Evolutionary conservation across 2,888 invertebrate species (phyloP).

Genomic region (Chesias legatella): DNA sequence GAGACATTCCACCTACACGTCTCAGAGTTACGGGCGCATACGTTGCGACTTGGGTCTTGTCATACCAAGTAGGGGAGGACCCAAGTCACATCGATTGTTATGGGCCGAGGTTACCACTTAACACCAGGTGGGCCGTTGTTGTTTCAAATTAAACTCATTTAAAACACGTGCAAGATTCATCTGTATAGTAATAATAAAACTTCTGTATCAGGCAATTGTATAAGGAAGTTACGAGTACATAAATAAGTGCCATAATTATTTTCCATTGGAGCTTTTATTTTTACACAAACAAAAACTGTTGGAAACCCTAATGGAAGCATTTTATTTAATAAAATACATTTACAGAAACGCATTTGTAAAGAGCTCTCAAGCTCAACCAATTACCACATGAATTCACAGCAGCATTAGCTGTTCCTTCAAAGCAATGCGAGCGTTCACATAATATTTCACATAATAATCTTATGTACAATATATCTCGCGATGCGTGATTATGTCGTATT

Average conservation of each 20-base stretch:
- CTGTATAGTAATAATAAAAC: too few relatives aligned
- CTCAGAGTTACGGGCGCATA: too few relatives aligned
- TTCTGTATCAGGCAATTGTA: neutral
- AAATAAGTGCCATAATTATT: neutral
- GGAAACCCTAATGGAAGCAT: neutral
- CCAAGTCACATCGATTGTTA: too few relatives aligned
- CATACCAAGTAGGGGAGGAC: too few relatives aligned
- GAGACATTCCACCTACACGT: too few relatives aligned
- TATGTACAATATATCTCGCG: constrained; percentile 2
- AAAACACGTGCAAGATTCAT: too few relatives aligned
- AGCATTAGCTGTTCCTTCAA: constrained; percentile 4
- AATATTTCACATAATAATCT: constrained; percentile 2
- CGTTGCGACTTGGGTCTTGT: too few relatives aligned
- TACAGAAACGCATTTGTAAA: neutral
- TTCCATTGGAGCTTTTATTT: too few relatives aligned
- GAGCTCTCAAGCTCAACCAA: constrained; percentile 7
- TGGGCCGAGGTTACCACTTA: too few relatives aligned
- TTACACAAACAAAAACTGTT: too few relatives aligned
- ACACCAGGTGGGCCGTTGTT: too few relatives aligned
- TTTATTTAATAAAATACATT: constrained; percentile 1
- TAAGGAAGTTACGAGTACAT: neutral
- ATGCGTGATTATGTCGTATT: constrained; percentile 20
- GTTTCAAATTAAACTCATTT: too few relatives aligned
- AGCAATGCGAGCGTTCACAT: neutral
- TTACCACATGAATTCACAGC: constrained; percentile 4